phyloP scores from a whole-genome alignment of 2,888 invertebrate species.

The Prosapia bicincta region DNA sequence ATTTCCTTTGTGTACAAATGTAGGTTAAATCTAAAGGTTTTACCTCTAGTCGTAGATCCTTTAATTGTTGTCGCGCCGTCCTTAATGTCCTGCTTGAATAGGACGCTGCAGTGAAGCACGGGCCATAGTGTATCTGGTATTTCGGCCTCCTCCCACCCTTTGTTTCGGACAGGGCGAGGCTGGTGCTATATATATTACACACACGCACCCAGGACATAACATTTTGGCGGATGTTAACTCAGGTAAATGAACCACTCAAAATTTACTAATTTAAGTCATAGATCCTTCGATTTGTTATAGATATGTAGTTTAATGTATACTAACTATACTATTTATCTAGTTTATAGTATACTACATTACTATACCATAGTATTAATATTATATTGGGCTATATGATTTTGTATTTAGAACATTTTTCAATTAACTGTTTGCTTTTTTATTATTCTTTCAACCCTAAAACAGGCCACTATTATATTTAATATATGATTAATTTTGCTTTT shows the following conservation, averaged over 20 bases:
- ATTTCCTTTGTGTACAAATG: not conserved
- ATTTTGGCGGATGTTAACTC: not conserved
- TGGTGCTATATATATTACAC: not conserved
- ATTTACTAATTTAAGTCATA: too few relatives aligned
- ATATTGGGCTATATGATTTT: too few relatives aligned
- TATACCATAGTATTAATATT: too few relatives aligned
- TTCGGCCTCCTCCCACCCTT: not conserved
- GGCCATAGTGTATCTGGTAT: not conserved
- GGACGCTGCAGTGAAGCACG: not conserved
- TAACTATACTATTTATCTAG: too few relatives aligned
- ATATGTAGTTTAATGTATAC: too few relatives aligned
- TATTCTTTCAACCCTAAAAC: too few relatives aligned
- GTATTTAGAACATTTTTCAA: too few relatives aligned
- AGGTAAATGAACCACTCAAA: not conserved
- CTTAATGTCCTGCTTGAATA: not conserved
- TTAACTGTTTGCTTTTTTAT: too few relatives aligned
- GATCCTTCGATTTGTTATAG: too few relatives aligned
- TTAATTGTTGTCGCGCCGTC: not conserved
- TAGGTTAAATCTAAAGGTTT: not conserved
- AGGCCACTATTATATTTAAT: too few relatives aligned
- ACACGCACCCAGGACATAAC: not conserved
- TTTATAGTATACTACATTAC: too few relatives aligned
- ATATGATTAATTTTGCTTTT: too few relatives aligned
- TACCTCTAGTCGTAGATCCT: not conserved
- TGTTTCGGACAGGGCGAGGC: not conserved